Base-by-base conservation (phyloP, 2,888 invertebrate genomes). In the Tillus elongatus region DNA sequence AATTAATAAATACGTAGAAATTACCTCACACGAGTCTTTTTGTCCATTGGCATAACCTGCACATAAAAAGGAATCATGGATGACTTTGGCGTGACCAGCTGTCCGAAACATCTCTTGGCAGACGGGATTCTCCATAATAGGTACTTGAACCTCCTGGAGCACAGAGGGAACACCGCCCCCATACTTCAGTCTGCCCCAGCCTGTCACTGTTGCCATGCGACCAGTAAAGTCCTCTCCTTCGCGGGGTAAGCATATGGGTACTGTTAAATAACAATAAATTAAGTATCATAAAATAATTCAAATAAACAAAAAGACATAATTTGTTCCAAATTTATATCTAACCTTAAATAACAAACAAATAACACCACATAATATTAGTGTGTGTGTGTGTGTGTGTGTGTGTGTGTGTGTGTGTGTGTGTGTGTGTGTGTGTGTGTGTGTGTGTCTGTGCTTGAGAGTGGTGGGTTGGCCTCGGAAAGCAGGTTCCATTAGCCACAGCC, bases 51-150 rank as follows among this genome's bases (percentile, higher is more conserved):
- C 86, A 60, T 92, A 92, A 19, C 92, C 92, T 0, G 92, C 92
- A 54, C 92, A 92, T 14, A 92, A 72, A 68, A 92, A 92, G 19
- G 90, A 89, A 44, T 76, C 79, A 15, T 88, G 71, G 43, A 92
- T 92, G 54, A 80, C 77, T 67, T 92, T 92, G 1, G 81, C 74
- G 59, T 92, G 91, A 0, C 89, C 89, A 1, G 87, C 90, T 0
- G 87, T 86, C 51, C 82, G 77, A 73, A 92, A 92, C 91, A 92
- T 91, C 61, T 89, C 86, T 61, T 92, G 91, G 60, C 92, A 92
- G 8, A 89, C 86, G 46, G 77, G 76, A 63, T 92, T 92, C 59
- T 89, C 87, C 68, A 92, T 87, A 43, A 92, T 81, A 19, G 92
- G 92, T 13, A 92, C 90, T 72, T 84, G 82, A 2, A 92, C 92